A percentile compares a stretch with the other conserved stretches of the same genome.
phyloP scores from a whole-genome alignment of 2,888 invertebrate species.

The Drosophila picticornis region DNA sequence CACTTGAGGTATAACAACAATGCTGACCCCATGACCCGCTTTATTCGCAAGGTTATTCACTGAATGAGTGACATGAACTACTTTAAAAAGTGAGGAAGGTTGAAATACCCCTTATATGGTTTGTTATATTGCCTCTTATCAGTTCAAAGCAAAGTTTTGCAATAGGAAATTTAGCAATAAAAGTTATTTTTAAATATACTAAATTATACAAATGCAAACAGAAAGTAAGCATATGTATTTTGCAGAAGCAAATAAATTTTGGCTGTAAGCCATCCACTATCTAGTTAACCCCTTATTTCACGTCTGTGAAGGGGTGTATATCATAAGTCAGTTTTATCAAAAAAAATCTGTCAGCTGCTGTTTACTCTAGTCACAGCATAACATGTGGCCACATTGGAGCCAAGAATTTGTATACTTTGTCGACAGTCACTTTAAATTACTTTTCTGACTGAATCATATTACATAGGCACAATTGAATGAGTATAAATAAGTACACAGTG shows the following conservation, averaged over 20 bases:
- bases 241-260: not conserved
- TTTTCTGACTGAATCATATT: constrained; percentile 8
- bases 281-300: not conserved
- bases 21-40: constrained; percentile 48
- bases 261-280: not conserved
- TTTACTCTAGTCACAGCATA: constrained; percentile 5
- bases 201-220: not conserved
- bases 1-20: constrained; percentile 26
- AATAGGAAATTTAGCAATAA: not conserved
- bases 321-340: constrained; percentile 17
- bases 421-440: constrained; percentile 20
- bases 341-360: constrained; percentile 25
- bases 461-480: constrained; percentile 1
- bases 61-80: constrained; percentile 6
- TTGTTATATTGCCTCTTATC: not conserved
- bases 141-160: not conserved
- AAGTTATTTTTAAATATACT: not conserved
- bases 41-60: constrained; percentile 11
- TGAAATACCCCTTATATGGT: constrained; percentile 1
- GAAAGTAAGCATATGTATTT: not conserved
- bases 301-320: not conserved
- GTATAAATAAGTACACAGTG: constrained; percentile 4
- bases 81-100: not conserved
- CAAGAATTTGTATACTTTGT: constrained; percentile 4
- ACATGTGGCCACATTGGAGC: constrained; percentile 11